phyloP scores from a whole-genome alignment of 2,113 vertebrate genomes.

The Engraulis encrasicolus region DNA sequence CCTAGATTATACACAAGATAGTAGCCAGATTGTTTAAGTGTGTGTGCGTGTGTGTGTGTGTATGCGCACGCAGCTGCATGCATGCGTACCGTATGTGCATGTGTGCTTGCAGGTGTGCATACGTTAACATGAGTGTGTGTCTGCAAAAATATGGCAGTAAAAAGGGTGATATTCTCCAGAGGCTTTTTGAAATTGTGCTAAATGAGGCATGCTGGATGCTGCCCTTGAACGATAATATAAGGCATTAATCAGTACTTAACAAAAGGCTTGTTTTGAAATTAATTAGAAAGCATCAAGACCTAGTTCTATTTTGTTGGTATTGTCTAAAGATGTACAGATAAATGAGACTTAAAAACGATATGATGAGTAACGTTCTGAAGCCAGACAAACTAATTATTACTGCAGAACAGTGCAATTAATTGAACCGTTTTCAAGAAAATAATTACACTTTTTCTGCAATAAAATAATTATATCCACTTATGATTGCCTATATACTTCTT shows the following conservation, averaged over 20 bases:
- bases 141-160: no score
- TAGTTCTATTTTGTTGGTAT: background rate
- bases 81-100: constrained; percentile 30
- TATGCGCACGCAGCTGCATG: no score
- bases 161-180: background rate
- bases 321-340: constrained; percentile 20
- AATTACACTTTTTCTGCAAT: background rate
- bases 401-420: constrained; percentile 27
- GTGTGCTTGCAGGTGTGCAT: background rate
- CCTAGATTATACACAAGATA: no score
- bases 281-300: background rate
- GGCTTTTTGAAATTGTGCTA: background rate
- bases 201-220: background rate
- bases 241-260: background rate
- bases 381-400: constrained; percentile 26
- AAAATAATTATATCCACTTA: background rate
- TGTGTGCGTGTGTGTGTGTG: no score
- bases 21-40: no score
- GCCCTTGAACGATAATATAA: background rate
- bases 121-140: background rate
- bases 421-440: background rate
- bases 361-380: constrained; percentile 1
- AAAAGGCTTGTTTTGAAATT: background rate
- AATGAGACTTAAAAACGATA: background rate
- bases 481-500: constrained; percentile 9